phyloP scores from a whole-genome alignment of 2,888 invertebrate genomes.

The Diaphora mendica region DNA sequence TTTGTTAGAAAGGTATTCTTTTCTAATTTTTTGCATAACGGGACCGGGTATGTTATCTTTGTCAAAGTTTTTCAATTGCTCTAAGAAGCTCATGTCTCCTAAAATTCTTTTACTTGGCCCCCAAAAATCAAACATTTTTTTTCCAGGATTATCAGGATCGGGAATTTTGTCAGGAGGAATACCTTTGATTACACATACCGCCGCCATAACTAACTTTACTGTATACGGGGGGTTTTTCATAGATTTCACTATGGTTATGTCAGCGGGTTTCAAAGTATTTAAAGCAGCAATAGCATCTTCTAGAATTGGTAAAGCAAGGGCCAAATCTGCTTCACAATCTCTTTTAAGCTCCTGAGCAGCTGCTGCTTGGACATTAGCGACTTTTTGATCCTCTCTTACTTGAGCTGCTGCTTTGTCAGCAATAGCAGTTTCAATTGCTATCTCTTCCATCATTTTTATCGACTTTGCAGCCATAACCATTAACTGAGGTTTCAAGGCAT shows the following conservation, averaged over 20 bases:
- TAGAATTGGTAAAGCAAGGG: slow-evolving; percentile 93
- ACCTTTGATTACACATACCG: slow-evolving; percentile 95
- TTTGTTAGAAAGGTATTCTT: slow-evolving; percentile 91
- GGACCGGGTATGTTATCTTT: slow-evolving; percentile 93
- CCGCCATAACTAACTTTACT: slow-evolving; percentile 94
- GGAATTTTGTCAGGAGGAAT: slow-evolving; percentile 91
- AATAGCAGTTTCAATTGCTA: slow-evolving; percentile 90
- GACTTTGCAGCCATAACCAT: slow-evolving; percentile 91
- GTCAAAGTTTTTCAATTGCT: slow-evolving; percentile 91
- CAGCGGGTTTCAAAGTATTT: slow-evolving; percentile 93
- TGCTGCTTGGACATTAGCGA: slow-evolving; percentile 95
- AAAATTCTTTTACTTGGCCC: slow-evolving; percentile 93
- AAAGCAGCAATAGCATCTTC: slow-evolving; percentile 92
- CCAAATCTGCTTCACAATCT: slow-evolving; percentile 97
- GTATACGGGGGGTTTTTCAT: slow-evolving; percentile 95
- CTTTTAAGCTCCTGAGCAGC: slow-evolving; percentile 93
- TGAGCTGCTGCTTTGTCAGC: slow-evolving; percentile 92
- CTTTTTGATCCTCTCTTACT: slow-evolving; percentile 94
- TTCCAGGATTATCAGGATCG: slow-evolving; percentile 89
- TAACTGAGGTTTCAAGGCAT: slow-evolving; percentile 91
- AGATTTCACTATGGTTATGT: slow-evolving; percentile 94
- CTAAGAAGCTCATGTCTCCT: slow-evolving; percentile 93
- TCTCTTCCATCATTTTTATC: slow-evolving; percentile 91
- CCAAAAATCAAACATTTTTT: slow-evolving; percentile 93
- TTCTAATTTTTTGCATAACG: slow-evolving; percentile 91